phyloP scores from a whole-genome alignment of 1,140 invertebrate species.

The Leucophenga varia region DNA sequence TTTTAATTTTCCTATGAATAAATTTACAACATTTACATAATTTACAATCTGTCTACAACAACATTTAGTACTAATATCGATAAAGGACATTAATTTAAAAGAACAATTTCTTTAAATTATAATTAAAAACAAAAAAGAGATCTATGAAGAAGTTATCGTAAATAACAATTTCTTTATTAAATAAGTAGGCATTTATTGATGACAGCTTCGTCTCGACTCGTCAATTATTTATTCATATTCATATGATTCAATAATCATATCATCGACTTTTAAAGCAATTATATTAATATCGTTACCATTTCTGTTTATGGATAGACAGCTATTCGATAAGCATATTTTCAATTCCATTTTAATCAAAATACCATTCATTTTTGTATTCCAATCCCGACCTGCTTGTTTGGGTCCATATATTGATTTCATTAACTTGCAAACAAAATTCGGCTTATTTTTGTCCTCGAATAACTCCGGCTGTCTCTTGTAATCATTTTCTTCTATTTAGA shows the following conservation, averaged over 20 bases:
- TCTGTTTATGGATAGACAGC: constrained; percentile 3
- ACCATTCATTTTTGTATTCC: constrained; percentile 39
- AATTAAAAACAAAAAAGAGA: too few relatives aligned
- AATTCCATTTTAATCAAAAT: constrained; percentile 5
- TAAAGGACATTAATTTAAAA: too few relatives aligned
- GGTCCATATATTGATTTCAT: constrained; percentile 56
- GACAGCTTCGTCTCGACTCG: too few relatives aligned
- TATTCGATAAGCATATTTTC: constrained; percentile 17
- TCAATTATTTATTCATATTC: background rate
- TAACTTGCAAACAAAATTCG: constrained; percentile 35
- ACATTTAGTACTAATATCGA: too few relatives aligned
- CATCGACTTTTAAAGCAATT: constrained; percentile 12
- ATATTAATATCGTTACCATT: background rate
- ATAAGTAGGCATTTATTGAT: too few relatives aligned
- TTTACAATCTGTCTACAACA: too few relatives aligned
- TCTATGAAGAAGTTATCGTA: too few relatives aligned
- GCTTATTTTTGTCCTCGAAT: constrained; percentile 25
- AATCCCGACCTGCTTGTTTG: constrained; percentile 55
- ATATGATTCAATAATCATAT: constrained; percentile 11
- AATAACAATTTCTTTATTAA: too few relatives aligned
- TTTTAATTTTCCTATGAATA: background rate
- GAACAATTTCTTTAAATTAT: too few relatives aligned
- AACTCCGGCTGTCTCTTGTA: constrained; percentile 56
- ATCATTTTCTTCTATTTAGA: constrained; percentile 54
- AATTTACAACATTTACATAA: too few relatives aligned